Evolutionary conservation across 2,888 invertebrate genomes (phyloP).

Genomic region (Hypena proboscidalis): DNA sequence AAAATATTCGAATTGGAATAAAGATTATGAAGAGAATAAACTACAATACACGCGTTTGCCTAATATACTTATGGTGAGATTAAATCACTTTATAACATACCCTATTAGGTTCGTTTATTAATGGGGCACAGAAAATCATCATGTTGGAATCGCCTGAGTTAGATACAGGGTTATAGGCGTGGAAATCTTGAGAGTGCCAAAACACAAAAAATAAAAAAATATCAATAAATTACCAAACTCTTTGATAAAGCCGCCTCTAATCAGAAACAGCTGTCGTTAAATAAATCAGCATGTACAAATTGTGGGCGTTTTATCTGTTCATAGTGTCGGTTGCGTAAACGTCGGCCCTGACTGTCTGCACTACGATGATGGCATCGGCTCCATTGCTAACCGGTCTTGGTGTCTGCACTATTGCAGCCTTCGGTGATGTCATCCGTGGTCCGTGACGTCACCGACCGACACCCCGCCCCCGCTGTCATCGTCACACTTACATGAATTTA

Average conservation of each 20-base stretch:
- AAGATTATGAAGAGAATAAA: too few relatives aligned
- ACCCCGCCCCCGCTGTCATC: conserved; percentile 33
- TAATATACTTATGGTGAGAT: too few relatives aligned
- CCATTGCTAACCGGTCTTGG: conserved; percentile 36
- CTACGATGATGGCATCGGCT: conserved; percentile 40
- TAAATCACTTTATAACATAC: too few relatives aligned
- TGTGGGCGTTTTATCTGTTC: conserved; percentile 50
- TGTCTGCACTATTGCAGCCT: conserved; percentile 25
- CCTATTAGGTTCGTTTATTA: too few relatives aligned
- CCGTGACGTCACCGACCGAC: conserved; percentile 48
- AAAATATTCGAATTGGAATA: too few relatives aligned
- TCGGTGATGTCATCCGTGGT: conserved; percentile 61
- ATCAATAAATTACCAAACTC: background rate
- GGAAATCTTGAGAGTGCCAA: too few relatives aligned
- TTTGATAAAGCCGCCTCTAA: conserved; percentile 8
- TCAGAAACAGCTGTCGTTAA: conserved; percentile 3
- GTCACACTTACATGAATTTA: conserved; percentile 31
- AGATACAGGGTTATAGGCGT: too few relatives aligned
- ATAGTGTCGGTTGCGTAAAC: conserved; percentile 54
- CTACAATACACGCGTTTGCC: too few relatives aligned
- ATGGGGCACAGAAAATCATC: too few relatives aligned
- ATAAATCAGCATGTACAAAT: conserved; percentile 40
- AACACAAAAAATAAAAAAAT: background rate
- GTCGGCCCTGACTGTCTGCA: conserved; percentile 39
- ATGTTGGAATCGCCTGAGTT: too few relatives aligned